Percentiles rank a stretch among this genome's conserved stretches.
These are phyloP conservation scores for Apamea anceps DNA, from an alignment of 2,888 invertebrate genomes.

Conservation along the genomic window DNA sequence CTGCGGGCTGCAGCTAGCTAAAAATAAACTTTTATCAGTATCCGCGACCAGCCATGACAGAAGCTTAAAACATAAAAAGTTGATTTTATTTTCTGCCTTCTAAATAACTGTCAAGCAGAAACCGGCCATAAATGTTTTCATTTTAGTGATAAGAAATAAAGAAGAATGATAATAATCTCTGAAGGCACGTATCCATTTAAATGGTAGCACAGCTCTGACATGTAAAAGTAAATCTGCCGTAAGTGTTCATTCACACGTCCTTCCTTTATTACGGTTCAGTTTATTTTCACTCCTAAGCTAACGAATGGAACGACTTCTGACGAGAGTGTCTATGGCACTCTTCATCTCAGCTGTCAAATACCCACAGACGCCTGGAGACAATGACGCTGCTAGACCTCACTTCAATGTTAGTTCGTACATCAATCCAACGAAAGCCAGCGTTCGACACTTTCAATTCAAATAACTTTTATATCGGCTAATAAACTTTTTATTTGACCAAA, in stretches of 20 bases:
- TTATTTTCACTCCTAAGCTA: slow-evolving; percentile 72
- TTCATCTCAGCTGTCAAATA: slow-evolving; percentile 37
- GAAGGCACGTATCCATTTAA: slow-evolving; percentile 66
- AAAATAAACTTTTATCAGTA: slow-evolving; percentile 2
- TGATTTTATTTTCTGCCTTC: slow-evolving; percentile 1
- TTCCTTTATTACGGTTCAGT: slow-evolving; percentile 75
- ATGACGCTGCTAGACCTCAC: slow-evolving; percentile 40
- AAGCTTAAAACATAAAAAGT: slow-evolving; percentile 9
- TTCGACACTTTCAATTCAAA: slow-evolving; percentile 39
- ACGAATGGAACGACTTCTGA: slow-evolving; percentile 66
- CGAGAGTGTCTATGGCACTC: slow-evolving; percentile 49
- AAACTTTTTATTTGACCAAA: slow-evolving; percentile 34
- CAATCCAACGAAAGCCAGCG: slow-evolving; percentile 25
- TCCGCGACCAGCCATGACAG: not conserved
- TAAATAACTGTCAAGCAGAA: slow-evolving; percentile 16
- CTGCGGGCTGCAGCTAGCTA: not conserved
- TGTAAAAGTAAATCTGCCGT: slow-evolving; percentile 74
- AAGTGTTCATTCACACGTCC: slow-evolving; percentile 74
- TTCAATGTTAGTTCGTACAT: slow-evolving; percentile 38
- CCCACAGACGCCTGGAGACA: slow-evolving; percentile 39
- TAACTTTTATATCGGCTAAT: slow-evolving; percentile 48
- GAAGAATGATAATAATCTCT: slow-evolving; percentile 56
- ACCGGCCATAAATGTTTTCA: slow-evolving; percentile 31
- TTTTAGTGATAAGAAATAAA: slow-evolving; percentile 36
- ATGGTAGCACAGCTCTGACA: slow-evolving; percentile 60